phyloP scores from a whole-genome alignment of 2,888 invertebrate species.

The Habrosyne pyritoides region DNA sequence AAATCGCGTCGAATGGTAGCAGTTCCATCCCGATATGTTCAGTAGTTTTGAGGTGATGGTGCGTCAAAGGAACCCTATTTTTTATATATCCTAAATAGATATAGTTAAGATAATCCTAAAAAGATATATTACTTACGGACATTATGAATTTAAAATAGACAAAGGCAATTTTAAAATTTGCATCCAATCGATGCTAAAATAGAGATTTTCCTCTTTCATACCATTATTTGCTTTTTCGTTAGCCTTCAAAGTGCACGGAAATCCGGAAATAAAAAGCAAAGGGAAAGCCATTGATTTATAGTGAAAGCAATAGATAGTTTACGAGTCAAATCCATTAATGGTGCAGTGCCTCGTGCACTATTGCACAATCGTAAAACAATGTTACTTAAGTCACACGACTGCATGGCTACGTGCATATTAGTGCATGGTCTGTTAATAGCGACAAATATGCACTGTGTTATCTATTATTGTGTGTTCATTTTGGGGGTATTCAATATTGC shows the following conservation, averaged over 20 bases:
- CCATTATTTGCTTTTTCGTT: no score
- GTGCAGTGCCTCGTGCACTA: background rate
- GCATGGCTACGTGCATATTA: background rate
- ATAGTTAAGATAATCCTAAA: no score
- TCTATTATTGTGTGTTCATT: background rate
- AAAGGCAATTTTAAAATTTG: no score
- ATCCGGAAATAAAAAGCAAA: conserved; percentile 9
- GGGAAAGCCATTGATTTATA: background rate
- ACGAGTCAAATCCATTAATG: conserved; percentile 1
- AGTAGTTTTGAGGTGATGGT: no score
- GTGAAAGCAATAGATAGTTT: background rate
- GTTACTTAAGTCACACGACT: background rate
- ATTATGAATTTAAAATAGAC: no score
- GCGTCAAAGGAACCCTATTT: no score
- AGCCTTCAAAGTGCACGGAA: background rate
- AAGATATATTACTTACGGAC: no score
- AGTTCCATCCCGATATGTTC: no score
- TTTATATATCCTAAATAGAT: no score
- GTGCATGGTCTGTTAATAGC: background rate
- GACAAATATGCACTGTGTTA: background rate
- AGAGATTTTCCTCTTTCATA: no score
- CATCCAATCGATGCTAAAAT: no score
- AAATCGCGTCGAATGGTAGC: no score
- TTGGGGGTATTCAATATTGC: background rate
- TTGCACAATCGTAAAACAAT: background rate